Evolutionary conservation across 1,140 invertebrate genomes (phyloP).

Genomic region (Leptopilina clavipes): DNA sequence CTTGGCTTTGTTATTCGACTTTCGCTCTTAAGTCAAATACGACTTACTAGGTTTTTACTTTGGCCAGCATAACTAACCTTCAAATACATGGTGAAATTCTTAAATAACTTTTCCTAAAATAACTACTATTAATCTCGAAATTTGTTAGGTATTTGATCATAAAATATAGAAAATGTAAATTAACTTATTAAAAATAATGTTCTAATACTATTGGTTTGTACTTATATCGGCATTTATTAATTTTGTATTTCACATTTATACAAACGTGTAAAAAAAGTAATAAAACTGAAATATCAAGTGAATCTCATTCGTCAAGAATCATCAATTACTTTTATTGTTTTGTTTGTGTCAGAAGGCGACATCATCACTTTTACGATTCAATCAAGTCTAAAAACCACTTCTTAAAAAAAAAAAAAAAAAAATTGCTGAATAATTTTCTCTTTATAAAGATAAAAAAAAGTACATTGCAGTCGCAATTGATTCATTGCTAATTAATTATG

Average conservation of each 20-base stretch:
- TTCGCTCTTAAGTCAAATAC: too few relatives aligned
- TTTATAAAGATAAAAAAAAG: not conserved
- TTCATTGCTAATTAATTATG: not conserved
- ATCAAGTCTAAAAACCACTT: not conserved
- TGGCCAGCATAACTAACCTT: too few relatives aligned
- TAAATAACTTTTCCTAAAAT: too few relatives aligned
- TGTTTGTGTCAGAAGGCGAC: not conserved
- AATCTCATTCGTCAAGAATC: not conserved
- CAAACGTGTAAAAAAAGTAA: not conserved
- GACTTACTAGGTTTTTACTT: too few relatives aligned
- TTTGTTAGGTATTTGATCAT: too few relatives aligned
- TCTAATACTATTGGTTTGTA: not conserved
- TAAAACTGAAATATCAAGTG: not conserved
- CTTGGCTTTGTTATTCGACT: too few relatives aligned
- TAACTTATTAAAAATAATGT: too few relatives aligned
- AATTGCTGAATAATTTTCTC: not conserved
- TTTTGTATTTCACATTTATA: not conserved
- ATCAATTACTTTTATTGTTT: constrained; percentile 1
- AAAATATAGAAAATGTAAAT: too few relatives aligned
- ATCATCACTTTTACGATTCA: constrained; percentile 11
- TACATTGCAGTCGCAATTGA: not conserved
- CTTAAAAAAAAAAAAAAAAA: not conserved
- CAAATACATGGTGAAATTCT: too few relatives aligned
- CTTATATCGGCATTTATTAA: not conserved
- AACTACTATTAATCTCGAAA: too few relatives aligned